Evolutionary conservation across 1,140 invertebrate genomes (phyloP).

Genomic region (Melitaea cinxia): DNA sequence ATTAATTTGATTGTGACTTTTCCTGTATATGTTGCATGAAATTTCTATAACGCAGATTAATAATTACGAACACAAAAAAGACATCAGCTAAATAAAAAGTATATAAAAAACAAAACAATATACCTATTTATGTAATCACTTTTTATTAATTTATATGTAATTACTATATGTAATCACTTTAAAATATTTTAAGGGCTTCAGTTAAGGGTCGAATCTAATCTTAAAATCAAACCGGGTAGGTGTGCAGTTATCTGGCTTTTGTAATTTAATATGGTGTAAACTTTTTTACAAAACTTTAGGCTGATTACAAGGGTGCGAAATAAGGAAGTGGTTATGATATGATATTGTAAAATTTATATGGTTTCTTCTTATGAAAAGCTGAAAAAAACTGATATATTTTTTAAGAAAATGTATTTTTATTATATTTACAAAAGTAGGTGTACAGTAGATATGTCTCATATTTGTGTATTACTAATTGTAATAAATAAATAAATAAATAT

Average conservation of each 20-base stretch:
- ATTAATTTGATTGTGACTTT: too few species aligned
- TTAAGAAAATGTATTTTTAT: not conserved
- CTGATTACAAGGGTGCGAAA: conserved; percentile 52
- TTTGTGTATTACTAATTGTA: too few species aligned
- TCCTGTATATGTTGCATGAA: too few species aligned
- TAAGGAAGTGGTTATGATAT: conserved; percentile 60
- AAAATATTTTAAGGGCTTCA: conserved; percentile 15
- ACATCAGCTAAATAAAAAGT: too few species aligned
- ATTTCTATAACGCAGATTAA: too few species aligned
- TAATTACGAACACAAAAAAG: too few species aligned
- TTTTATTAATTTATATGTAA: too few species aligned
- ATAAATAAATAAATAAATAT: too few species aligned
- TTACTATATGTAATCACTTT: too few species aligned
- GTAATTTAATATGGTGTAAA: conserved; percentile 46
- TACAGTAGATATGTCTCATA: too few species aligned
- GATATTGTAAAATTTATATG: conserved; percentile 49
- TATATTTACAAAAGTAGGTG: not conserved
- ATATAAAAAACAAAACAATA: too few species aligned
- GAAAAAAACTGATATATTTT: not conserved
- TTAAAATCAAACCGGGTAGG: conserved; percentile 29
- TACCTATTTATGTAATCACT: not conserved
- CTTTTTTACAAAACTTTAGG: conserved; percentile 45
- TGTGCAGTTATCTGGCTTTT: conserved; percentile 61
- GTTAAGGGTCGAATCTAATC: conserved; percentile 21
- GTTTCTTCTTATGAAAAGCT: conserved; percentile 44